A percentile compares a stretch with the other conserved stretches of the same genome.
phyloP scores from a whole-genome alignment of 2,888 invertebrate genomes.

The Myopa tessellatipennis region DNA sequence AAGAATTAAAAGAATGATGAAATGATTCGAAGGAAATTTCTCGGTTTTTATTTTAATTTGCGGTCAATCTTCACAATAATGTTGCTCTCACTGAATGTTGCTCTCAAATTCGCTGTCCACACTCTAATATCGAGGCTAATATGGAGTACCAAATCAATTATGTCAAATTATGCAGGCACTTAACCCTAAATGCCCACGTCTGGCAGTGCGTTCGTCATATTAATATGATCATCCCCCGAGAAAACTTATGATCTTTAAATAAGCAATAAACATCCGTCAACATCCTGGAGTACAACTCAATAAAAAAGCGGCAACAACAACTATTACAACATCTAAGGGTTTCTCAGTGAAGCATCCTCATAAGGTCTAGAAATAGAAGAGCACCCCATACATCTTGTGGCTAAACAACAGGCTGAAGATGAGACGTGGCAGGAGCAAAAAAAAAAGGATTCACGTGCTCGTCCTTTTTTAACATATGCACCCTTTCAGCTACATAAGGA shows the following conservation, averaged over 20 bases:
- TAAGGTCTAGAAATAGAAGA: neutral
- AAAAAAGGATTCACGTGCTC: slow-evolving; percentile 29
- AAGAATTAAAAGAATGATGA: neutral
- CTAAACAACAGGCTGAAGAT: neutral
- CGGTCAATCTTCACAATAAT: neutral
- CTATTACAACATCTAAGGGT: neutral
- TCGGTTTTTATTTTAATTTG: neutral
- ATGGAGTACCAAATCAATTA: slow-evolving; percentile 18
- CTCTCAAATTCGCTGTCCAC: neutral
- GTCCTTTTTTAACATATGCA: slow-evolving; percentile 35
- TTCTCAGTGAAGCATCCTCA: neutral
- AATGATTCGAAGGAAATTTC: neutral
- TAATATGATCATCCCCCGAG: slow-evolving; percentile 20
- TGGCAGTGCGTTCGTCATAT: neutral
- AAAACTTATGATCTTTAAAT: slow-evolving; percentile 35
- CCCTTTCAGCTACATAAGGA: slow-evolving; percentile 11
- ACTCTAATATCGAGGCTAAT: neutral
- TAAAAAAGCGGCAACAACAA: neutral
- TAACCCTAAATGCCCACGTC: slow-evolving; percentile 21
- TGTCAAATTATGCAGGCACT: slow-evolving; percentile 32
- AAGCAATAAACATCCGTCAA: slow-evolving; percentile 31
- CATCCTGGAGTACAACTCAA: slow-evolving; percentile 17
- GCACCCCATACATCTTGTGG: neutral
- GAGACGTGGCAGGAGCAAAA: neutral
- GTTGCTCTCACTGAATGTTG: neutral